Base-by-base conservation (phyloP, 2,888 invertebrate species). In the Endomychus coccineus region DNA sequence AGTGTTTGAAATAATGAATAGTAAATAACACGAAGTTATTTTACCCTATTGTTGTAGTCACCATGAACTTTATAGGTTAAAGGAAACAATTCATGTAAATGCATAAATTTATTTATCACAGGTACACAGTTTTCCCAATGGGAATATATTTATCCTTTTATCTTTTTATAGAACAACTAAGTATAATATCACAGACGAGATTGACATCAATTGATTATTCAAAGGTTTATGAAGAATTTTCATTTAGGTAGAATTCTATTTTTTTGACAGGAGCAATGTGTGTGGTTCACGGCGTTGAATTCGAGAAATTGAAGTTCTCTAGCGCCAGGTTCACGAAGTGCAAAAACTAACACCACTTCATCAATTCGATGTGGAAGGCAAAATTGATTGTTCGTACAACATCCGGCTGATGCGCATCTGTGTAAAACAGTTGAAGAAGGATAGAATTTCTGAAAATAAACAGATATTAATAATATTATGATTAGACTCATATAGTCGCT, bases 331-430 rank as follows among this genome's bases (percentile, higher is more conserved):
- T 14, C 10, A 14, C 5, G 15, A n/a, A 9, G 25, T 7, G 5
- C 10, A 10, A 36, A 29, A 2, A 27, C 17, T 3, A 36, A 13
- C 4, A 11, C 2, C 2, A 35, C 35, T 2, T 4, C 9, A 21
- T 35, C 21, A 13, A 9, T 21, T 28, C 21, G 10, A 2, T 2
- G 4, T 7, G 24, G n/a, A 11, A 11, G 11, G 10, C 27, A 25
- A 9, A 25, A 6, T 9, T 25, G 11, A 10, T 25, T 25, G 5
- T 19, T 12, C 9, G 9, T 2, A 14, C 38, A 38, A 11, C 28
- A 38, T 3, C 38, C 38, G 6, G 38, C 15, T 2, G 27, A 27
- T 27, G 27, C 28, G 23, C 38, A 38, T 1, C 38, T 27, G 12
- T 38, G 22, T 3, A 38, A 25, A 1, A 33, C 16, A 6, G 38